Base-by-base conservation (phyloP, 2,888 invertebrate genomes). In the Andrena camellia region DNA sequence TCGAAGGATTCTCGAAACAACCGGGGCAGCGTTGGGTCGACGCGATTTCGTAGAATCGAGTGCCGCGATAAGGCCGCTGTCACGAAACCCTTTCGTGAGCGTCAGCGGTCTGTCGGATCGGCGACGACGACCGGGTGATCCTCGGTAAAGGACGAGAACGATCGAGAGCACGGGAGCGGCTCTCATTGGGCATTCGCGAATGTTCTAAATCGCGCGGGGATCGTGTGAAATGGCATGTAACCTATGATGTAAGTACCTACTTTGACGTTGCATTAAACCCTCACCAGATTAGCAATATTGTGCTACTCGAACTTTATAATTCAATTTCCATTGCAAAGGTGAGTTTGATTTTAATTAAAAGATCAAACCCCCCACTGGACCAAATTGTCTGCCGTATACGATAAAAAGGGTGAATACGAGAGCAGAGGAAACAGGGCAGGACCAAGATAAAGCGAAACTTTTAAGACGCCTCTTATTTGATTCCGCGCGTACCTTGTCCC, bases 381-480 rank as follows among this genome's bases (percentile, higher is more conserved):
- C 5, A n/a, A 31, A 29, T 31, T 23, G 5, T 5, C 33, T 7
- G 6, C 13, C 31, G 10, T 20, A 7, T 26, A 3, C 42, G 64
- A 77, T 50, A 71, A 74, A 86, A 76, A 62, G 76, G 83, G 77
- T 75, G 76, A 79, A 66, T 85, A 84, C 85, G 87, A 26, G 20
- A 83, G 75, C 73, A 74, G 83, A 90, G 86, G 83, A 83, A 72
- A 81, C 80, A 84, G 77, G 48, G 63, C 52, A 17, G 50, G 20
- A 20, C 63, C 63, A 26, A 78, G 84, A 73, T 82, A 86, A 85
- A 81, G 88, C 79, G 88, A 88, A 91, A 92, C 86, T 92, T 90
- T 90, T 90, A 88, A 90, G 91, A 88, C 88, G 84, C 81, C 85
- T 89, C 88, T 90, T 90, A 92, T 92, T 92, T 91, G 90, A 92